Base-by-base conservation (phyloP, 2,797 vertebrate genomes). In the Oryzias sinensis region DNA sequence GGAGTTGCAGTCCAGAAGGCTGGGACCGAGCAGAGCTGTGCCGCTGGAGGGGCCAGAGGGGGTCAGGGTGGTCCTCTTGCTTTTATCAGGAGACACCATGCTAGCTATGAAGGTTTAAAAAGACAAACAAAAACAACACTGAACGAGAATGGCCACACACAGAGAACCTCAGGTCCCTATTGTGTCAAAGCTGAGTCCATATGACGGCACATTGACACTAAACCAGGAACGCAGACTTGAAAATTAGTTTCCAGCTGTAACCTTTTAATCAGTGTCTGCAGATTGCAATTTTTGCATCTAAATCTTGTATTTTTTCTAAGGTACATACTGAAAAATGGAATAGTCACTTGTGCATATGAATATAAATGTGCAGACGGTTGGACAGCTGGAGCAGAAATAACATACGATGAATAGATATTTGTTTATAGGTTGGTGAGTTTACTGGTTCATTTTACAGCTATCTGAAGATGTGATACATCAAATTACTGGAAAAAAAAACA, bases 61-160 rank as follows among this genome's bases (percentile, higher is more conserved):
- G 29, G 93, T 88, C 1, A 95, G 91, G 68, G 93, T 79, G 88
- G 89, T 93, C 77, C 96, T 94, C 50, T 93, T 90, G 46, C 92
- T 91, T 89, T 99, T 99, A 86, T 99, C 97, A 1, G 97, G 96
- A 41, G 97, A 97, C 53, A 96, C 96, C 91, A 99, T 95, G 78
- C 97, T 99, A 56, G 97, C 97, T 99, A 82, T 56, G 56, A 57
- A 54, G 29, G 29, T 20, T 17, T 18, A 44, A 47, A 62, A 43
- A 43, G 49, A 4, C 9, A 43, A 68, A 59, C 14, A 62, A 8
- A 46, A 16, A 68, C 43, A 40, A 29, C 16, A 40, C 11, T 65
- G 22, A 49, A 6, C 44, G 24, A 62, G n/a, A 37, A 24, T 11
- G 5, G 14, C 33, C 33, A 9, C 9, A 58, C 48, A 72, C 27